Conservation (phyloP, 2,113 vertebrate genomes). For the Pyrgilauda ruficollis region DNA sequence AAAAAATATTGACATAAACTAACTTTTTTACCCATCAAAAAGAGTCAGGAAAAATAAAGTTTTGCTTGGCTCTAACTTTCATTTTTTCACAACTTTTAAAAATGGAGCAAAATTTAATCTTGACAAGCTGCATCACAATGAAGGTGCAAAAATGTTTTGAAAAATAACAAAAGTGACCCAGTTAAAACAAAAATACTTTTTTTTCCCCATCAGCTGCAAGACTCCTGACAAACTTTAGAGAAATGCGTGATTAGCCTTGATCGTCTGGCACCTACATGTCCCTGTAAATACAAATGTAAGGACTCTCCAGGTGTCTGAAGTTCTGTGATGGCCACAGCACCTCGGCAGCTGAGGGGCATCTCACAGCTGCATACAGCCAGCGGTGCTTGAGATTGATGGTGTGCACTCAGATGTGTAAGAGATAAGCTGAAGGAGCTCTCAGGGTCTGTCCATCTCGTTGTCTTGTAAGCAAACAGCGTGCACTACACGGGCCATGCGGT, state of each 20-base stretch:
- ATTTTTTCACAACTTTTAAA: neutral
- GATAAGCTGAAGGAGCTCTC: conserved; percentile 13
- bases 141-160: neutral
- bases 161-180: neutral
- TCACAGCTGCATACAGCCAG: neutral
- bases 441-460: conserved; percentile 8
- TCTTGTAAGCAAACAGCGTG: neutral
- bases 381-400: neutral
- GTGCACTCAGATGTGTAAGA: neutral
- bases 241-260: neutral
- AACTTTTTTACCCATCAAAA: neutral
- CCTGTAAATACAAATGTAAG: neutral
- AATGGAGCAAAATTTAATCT: neutral
- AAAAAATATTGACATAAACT: neutral
- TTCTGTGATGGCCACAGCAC: neutral
- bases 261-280: neutral
- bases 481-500: neutral
- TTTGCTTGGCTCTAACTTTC: neutral
- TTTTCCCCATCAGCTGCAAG: neutral
- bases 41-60: neutral
- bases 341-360: neutral
- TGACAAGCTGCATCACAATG: neutral
- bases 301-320: neutral
- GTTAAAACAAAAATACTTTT: neutral
- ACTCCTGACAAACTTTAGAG: neutral